Evolutionary conservation across 2,888 invertebrate species (phyloP), one percentile per base, ranked within the genome.

Genomic region (Aphodius granarius): DNA sequence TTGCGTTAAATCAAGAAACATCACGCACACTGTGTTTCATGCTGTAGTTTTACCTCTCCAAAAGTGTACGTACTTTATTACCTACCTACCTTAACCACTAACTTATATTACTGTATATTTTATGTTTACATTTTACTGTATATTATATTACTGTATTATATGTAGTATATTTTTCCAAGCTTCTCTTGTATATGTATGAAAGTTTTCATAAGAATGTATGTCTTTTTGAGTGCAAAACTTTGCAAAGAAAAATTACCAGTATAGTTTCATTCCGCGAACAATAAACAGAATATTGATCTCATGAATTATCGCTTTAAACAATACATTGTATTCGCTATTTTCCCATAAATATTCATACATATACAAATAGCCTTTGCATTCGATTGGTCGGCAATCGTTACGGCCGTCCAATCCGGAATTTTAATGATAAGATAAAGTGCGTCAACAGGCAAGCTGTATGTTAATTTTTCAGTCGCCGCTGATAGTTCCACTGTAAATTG

Each of bases 391-490:
- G 19, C 22, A n/a, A 13, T 68, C 68, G 16, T 16, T 4, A 20
- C 68, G 22, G 1, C 19, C 9, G n/a, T 68, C 68, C 68, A 68
- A 68, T 68, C 68, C 21, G 20, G 68, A 21, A 22, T 68, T 68
- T 68, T n/a, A 68, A 68, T 68, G 68, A 68, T 68, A 68, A 68
- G 68, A 68, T 68, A 68, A 43, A 43, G 9, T 3, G 43, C 43
- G 43, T 43, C 43, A 43, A 43, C 43, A 43, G 43, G 43, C 43
- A 43, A 43, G 43, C 43, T 43, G 43, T 43, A 43, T 43, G 43
- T 43, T 13, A 43, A 43, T 43, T 43, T 43, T 43, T 43, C 43
- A 43, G 43, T 9, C 43, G 3, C 4, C 43, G 43, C 1, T 43
- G 43, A 9, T 43, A 43, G 2, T 2, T 43, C 43, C 23, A 23